phyloP scores from a whole-genome alignment of 2,113 vertebrate genomes.

The Tragulus kanchil region DNA sequence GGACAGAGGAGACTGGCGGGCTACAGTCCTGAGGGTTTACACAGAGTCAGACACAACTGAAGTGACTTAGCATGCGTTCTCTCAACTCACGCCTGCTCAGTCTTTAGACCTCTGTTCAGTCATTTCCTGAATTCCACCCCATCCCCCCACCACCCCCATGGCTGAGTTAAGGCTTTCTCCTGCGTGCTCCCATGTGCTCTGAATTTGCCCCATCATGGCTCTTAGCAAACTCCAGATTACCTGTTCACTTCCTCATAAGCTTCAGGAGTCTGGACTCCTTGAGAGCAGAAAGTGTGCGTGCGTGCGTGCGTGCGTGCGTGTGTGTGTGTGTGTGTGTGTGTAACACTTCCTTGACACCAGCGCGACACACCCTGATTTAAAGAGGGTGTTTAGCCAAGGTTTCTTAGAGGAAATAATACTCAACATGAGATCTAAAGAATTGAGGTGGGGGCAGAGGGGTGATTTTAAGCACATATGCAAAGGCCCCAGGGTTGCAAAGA shows the following conservation, averaged over 20 bases:
- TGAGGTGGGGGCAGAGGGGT: neutral
- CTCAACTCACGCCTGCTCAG: neutral
- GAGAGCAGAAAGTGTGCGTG: neutral
- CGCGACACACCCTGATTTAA: neutral
- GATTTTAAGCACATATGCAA: neutral
- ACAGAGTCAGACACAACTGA: no score
- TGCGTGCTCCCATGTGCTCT: neutral
- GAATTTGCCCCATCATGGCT: neutral
- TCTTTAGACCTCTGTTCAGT: neutral
- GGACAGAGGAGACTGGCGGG: no score
- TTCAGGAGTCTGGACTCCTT: neutral
- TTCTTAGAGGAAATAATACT: neutral
- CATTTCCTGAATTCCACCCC: neutral
- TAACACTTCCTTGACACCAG: neutral
- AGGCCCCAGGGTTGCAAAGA: constrained; percentile 8
- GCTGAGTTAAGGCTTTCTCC: neutral
- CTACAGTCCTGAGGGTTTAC: no score
- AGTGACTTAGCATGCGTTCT: no score
- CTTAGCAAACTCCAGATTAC: neutral
- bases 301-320: no score
- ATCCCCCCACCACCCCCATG: fast-evolving
- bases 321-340: no score
- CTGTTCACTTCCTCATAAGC: neutral
- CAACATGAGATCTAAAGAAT: neutral
- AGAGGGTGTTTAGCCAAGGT: neutral